Percentiles rank a stretch among this genome's conserved stretches.
Conservation (phyloP, 2,888 invertebrate species). For the Dilophus febrilis region DNA sequence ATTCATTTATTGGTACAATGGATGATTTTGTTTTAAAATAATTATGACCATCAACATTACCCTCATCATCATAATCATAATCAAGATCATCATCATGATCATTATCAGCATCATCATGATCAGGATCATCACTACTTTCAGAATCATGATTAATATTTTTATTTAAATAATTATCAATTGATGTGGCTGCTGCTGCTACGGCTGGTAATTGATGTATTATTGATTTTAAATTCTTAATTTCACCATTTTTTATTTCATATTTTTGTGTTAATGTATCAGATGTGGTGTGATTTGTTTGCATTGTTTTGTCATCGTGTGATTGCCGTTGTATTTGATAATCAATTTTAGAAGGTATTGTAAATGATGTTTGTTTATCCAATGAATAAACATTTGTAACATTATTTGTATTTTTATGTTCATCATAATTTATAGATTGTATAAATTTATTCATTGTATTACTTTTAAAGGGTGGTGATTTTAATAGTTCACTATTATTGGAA, state of each 20-base stretch:
- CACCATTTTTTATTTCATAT: slow-evolving; percentile 16
- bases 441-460: too few relatives aligned
- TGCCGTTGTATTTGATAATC: slow-evolving; percentile 6
- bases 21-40: too few relatives aligned
- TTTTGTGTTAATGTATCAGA: slow-evolving; percentile 11
- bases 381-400: too few relatives aligned
- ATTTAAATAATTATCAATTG: slow-evolving; percentile 4
- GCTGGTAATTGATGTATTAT: slow-evolving; percentile 13
- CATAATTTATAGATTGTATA: too few relatives aligned
- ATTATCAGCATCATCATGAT: not conserved
- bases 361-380: too few relatives aligned
- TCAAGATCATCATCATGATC: not conserved
- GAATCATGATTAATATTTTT: not conserved
- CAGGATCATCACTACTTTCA: not conserved
- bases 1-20: too few relatives aligned
- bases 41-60: too few relatives aligned
- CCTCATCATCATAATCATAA: not conserved
- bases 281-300: too few relatives aligned
- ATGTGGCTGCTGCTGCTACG: slow-evolving; percentile 1
- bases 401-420: too few relatives aligned
- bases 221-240: slow-evolving; percentile 17
- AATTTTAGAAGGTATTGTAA: slow-evolving; percentile 4
- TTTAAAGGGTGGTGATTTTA: too few relatives aligned
- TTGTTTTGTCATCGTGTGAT: slow-evolving; percentile 2
- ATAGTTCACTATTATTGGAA: too few relatives aligned